Base-by-base conservation (phyloP, 2,797 vertebrate species). In the Channa striata region DNA sequence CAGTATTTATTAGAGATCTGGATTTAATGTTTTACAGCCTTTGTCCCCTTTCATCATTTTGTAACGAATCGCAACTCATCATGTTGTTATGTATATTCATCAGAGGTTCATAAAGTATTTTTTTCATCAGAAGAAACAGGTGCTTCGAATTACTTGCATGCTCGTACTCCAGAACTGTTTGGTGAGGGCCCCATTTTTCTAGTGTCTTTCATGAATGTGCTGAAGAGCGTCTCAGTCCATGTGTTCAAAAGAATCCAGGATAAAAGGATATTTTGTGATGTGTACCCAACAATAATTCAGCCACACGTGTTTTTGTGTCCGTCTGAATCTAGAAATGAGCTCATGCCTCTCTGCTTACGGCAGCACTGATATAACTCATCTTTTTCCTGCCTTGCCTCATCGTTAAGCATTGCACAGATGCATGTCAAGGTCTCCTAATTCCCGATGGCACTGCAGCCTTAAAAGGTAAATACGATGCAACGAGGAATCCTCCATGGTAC, bases 351-450 rank as follows among this genome's bases (percentile, higher is more conserved):
- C 44, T 39, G 37, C 34, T 44, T 58, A n/a, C 36, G 53, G 54
- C 65, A 7, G 8, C 54, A 17, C 36, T 34, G 37, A 59, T 33
- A 19, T 10, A 47, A 61, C 57, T 61, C 73, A 72, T 74, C 66
- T 65, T 66, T 30, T 2, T 52, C 53, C 65, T 74, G 76, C 56
- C 62, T 17, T 4, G 16, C 46, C 69, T 64, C 43, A 14, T 63
- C 67, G 57, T 53, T 66, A 46, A 39, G 36, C 47, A 21, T 8
- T 44, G 58, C 53, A 60, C n/a, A 21, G 54, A 61, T 54, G 44
- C 64, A 33, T 47, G 53, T 65, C 48, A 52, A 9, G 7, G n/a
- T 81, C 68, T 59, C 43, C 14, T 69, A 59, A 77, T 78, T 25
- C 20, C 36, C 30, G 47, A 21, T 43, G 77, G 53, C 72, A 74